Evolutionary conservation across 2,888 invertebrate species (phyloP).

Genomic region (Ophion ventricosus): DNA sequence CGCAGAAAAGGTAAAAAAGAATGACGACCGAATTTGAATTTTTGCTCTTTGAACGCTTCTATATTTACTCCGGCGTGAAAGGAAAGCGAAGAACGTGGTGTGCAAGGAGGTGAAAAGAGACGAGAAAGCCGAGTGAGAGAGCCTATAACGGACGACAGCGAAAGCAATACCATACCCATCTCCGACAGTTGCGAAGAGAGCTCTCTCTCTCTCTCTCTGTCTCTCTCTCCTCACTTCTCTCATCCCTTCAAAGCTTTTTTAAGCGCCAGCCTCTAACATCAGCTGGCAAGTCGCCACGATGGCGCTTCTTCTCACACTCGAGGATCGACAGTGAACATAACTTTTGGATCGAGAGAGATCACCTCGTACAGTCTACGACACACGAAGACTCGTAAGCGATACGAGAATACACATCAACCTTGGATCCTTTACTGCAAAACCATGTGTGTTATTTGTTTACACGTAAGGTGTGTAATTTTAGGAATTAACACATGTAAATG

Average conservation of each 20-base stretch:
- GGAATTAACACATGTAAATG: no score
- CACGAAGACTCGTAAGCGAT: slow-evolving; percentile 30
- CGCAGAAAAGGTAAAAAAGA: slow-evolving; percentile 35
- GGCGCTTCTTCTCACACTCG: slow-evolving; percentile 43
- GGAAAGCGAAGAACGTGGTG: slow-evolving; percentile 66
- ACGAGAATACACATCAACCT: slow-evolving; percentile 16
- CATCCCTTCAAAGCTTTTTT: slow-evolving; percentile 64
- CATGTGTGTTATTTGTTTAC: no score
- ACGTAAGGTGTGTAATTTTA: no score
- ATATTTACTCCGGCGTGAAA: slow-evolving; percentile 68
- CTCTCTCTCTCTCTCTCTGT: slow-evolving; percentile 22
- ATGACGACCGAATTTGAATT: slow-evolving; percentile 69
- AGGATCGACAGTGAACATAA: slow-evolving; percentile 57
- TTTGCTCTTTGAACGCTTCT: slow-evolving; percentile 68
- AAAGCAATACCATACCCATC: slow-evolving; percentile 49
- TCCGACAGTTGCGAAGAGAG: slow-evolving; percentile 63
- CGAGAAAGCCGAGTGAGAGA: slow-evolving; percentile 47
- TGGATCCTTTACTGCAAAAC: not conserved
- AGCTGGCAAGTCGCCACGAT: slow-evolving; percentile 69
- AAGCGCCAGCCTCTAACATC: slow-evolving; percentile 64
- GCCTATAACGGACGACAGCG: slow-evolving; percentile 33
- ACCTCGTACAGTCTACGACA: slow-evolving; percentile 14
- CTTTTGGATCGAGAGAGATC: slow-evolving; percentile 50
- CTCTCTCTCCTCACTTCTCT: slow-evolving; percentile 12
- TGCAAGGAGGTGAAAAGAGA: slow-evolving; percentile 38